A percentile compares a stretch with the other conserved stretches of the same genome.
phyloP scores from a whole-genome alignment of 2,888 invertebrate genomes.

The Campoletis raptor region DNA sequence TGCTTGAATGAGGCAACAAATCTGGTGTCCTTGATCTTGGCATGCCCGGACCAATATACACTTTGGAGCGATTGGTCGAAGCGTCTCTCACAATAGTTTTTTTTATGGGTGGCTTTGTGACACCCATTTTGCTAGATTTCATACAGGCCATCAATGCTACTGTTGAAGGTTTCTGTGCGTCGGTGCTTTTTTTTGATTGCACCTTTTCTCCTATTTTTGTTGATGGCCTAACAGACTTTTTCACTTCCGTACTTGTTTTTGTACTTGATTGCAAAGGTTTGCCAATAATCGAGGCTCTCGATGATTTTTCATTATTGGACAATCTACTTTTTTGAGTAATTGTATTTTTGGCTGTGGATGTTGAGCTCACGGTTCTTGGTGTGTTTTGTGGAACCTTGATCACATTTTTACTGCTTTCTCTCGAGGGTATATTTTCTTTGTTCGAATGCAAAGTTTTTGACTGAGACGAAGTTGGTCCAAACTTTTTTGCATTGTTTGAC shows the following conservation, averaged over 20 bases:
- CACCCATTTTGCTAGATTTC: conserved; percentile 15
- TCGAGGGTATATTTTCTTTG: conserved; percentile 54
- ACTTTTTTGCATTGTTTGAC: background rate
- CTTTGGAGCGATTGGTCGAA: conserved; percentile 42
- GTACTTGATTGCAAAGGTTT: background rate
- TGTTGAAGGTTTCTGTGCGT: background rate
- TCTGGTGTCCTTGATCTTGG: conserved; percentile 37
- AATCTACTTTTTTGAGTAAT: background rate
- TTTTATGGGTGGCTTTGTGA: conserved; percentile 38
- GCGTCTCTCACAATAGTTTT: conserved; percentile 53
- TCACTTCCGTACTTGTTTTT: background rate
- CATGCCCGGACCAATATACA: conserved; percentile 72
- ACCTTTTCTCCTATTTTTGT: background rate
- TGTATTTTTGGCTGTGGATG: background rate
- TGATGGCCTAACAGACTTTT: background rate
- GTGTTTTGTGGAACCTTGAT: conserved; percentile 19
- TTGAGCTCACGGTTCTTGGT: conserved; percentile 8
- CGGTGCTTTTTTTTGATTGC: background rate
- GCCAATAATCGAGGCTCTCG: background rate
- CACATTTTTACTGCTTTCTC: conserved; percentile 15
- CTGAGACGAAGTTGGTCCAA: background rate
- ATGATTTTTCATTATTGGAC: background rate
- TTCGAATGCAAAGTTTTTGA: background rate
- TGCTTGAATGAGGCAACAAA: background rate
- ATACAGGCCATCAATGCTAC: conserved; percentile 58